Base-by-base conservation (phyloP, 2,113 vertebrate species). In the Chaetura pelagica region DNA sequence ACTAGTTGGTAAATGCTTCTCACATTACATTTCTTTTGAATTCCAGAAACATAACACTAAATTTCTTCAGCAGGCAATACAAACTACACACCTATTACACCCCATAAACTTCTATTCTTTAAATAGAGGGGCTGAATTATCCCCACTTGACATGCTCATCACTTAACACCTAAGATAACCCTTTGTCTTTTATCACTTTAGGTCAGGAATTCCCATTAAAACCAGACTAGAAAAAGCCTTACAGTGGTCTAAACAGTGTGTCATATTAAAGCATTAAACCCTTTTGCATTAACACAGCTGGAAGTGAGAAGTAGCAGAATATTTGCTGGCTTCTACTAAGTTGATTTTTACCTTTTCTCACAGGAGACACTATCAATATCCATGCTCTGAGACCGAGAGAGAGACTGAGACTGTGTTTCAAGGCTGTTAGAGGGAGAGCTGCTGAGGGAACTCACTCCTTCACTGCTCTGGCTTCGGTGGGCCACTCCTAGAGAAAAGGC, bases 381-480 rank as follows among this genome's bases (percentile, higher is more conserved):
- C 99, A 99, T 99, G 98, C 99, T 99, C 98, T 99, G 99, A 35
- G 99, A 99, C 55, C 99, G 98, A 46, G 99, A 99, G 81, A 99
- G 98, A 93, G 99, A 99, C 97, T 99, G 99, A 91, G 99, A 99
- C 61, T 99, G 99, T 18, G 99, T 99, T 98, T 99, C 99, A 85
- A 99, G 99, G 98, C 99, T 99, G 98, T 99, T 99, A 62, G 99
- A 99, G 46, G 99, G 99, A 29, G 99, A 99, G 97, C 99, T 99
- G 98, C 99, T 99, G 92, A 99, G 99, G 68, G 99, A 99, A 97
- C 99, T 99, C 97, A 99, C 99, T 49, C 99, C 99, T 97, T 99
- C 99, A 9, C 99, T 99, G 98, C 99, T 99, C 98, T 99, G 99
- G 98, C 99, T 99, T 82, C 99, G 98, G 94, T 99, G 99, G 55